Base-by-base conservation (phyloP, 2,113 vertebrate genomes). In the Probosciger aterrimus region DNA sequence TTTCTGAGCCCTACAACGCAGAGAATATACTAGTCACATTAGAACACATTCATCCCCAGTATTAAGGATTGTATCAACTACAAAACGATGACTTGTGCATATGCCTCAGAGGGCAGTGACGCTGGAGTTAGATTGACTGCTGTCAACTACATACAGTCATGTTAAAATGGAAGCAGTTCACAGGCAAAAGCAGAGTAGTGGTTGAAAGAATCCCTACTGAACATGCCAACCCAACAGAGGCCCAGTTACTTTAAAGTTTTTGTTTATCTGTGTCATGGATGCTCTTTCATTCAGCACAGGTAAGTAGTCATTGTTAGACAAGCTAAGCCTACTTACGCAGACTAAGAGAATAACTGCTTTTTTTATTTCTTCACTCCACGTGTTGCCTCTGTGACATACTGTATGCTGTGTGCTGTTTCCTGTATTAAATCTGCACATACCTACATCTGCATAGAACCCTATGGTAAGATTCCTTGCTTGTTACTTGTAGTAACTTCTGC, bases 381-480 rank as follows among this genome's bases (percentile, higher is more conserved):
- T 95, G 95, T 98, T 97, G 88, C 94, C 92, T 96, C 92, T 96
- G 94, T 97, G 97, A 88, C 93, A 94, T 90, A 96, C 94, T 96
- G 88, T 95, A 60, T 14, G 92, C 95, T 95, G 89, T 96, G 76
- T 95, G 94, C 92, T 92, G 92, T 91, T 92, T 95, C 94, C 86
- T 96, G 89, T 97, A 76, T 95, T 95, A 91, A 92, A 85, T 93
- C 89, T 79, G 78, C 95, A 93, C 87, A 82, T 96, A 74, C 50
- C 89, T 95, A 75, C 95, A 86, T 75, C 95, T 95, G 77, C 93
- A 46, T 93, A 95, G 95, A 89, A 96, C 93, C 70, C 35, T 82
- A 74, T 95, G 97, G 93, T 96, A 94, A 97, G 96, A 90, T 59
- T 88, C 81, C 86, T 95, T 94, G 91, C 92, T 96, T 86, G 88